Evolutionary conservation across 2,797 vertebrate species (phyloP).

Genomic region (Xerus rutilus): DNA sequence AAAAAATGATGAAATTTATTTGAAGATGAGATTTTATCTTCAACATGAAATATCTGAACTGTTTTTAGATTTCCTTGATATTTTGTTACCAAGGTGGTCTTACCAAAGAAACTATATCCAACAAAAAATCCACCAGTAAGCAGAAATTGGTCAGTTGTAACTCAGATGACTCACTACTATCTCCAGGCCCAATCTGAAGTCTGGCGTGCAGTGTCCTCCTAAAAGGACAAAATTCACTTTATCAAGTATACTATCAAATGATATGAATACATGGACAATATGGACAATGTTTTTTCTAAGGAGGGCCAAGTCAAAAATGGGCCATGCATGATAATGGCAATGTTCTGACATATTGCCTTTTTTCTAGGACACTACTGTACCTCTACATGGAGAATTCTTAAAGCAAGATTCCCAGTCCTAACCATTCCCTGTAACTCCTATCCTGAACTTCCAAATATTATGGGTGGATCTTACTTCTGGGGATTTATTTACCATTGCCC

Average conservation of each 20-base stretch:
- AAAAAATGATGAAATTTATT: neutral
- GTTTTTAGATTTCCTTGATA: neutral
- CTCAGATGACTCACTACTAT: constrained; percentile 89
- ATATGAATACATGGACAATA: neutral
- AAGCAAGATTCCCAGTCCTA: constrained; percentile 20
- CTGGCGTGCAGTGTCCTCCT: constrained; percentile 93
- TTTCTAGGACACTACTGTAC: neutral
- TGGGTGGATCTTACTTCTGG: neutral
- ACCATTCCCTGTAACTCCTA: neutral
- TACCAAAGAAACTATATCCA: constrained; percentile 99
- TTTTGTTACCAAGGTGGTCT: constrained; percentile 83
- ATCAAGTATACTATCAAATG: constrained; percentile 27
- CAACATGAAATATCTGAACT: constrained; percentile 50
- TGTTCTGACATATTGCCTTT: neutral
- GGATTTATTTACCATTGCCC: neutral
- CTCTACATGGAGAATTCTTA: neutral
- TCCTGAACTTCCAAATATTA: neutral
- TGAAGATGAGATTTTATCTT: constrained; percentile 36
- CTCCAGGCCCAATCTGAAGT: constrained; percentile 87
- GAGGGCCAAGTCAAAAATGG: neutral
- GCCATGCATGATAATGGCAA: neutral
- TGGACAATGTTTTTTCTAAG: neutral
- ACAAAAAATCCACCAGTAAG: constrained; percentile 97
- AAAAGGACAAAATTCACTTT: constrained; percentile 82
- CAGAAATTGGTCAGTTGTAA: constrained; percentile 96